Conservation (phyloP, 2,888 invertebrate genomes). For the Baccha elongata region DNA sequence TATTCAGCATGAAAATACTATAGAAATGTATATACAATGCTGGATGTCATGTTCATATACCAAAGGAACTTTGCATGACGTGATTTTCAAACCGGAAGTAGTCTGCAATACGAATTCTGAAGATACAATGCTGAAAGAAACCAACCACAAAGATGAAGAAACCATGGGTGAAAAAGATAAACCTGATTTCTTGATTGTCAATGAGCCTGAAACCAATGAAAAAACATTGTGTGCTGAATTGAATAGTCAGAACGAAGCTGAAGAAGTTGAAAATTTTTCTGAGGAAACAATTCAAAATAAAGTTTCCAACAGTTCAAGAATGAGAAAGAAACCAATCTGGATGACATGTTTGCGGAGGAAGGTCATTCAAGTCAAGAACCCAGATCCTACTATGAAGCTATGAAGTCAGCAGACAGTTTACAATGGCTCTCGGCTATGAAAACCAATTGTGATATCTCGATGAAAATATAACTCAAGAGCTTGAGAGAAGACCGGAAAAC, state of each 20-base stretch:
- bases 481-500: background rate
- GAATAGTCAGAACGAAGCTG: background rate
- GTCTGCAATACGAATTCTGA: background rate
- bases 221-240: background rate
- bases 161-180: background rate
- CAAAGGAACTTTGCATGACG: constrained; percentile 17
- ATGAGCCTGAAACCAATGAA: background rate
- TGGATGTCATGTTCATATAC: constrained; percentile 8
- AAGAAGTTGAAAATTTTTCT: background rate
- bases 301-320: background rate
- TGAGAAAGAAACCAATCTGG: constrained; percentile 7
- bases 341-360: constrained; percentile 1
- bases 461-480: background rate
- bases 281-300: too few species aligned
- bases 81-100: constrained; percentile 6
- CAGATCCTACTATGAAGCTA: constrained; percentile 1
- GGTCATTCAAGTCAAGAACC: background rate
- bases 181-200: too few species aligned
- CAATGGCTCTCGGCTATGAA: background rate
- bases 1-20: too few species aligned
- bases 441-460: background rate
- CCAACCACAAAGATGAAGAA: background rate
- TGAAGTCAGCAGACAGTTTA: background rate
- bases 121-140: background rate
- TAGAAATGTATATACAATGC: too few species aligned